Percentiles rank a stretch among this genome's conserved stretches.
These are phyloP conservation scores for Drosophila teissieri DNA, from an alignment of 1,140 invertebrate genomes.

Conservation along the genomic window DNA sequence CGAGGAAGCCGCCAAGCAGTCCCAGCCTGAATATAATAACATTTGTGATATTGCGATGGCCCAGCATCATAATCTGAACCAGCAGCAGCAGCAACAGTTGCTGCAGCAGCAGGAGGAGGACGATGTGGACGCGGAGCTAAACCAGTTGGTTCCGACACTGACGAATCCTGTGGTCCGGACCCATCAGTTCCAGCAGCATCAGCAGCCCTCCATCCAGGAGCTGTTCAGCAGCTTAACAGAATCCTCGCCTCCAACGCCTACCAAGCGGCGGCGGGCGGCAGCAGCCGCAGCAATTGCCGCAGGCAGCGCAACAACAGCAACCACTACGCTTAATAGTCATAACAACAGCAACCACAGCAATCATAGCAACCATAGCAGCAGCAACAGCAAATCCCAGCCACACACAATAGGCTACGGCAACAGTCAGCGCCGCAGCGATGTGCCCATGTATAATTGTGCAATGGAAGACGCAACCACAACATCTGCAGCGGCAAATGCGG, in stretches of 20 bases:
- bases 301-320: slow-evolving; percentile 54
- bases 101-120: slow-evolving; percentile 56
- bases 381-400: slow-evolving; percentile 32
- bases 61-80: slow-evolving; percentile 53
- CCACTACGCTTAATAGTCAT: slow-evolving; percentile 76
- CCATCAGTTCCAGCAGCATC: slow-evolving; percentile 27
- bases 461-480: slow-evolving; percentile 58
- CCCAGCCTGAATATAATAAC: slow-evolving; percentile 78
- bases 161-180: slow-evolving; percentile 68
- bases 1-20: slow-evolving; percentile 75
- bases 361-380: slow-evolving; percentile 28
- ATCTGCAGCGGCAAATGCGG: slow-evolving; percentile 14
- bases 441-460: slow-evolving; percentile 51
- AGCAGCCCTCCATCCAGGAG: slow-evolving; percentile 58
- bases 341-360: slow-evolving; percentile 40
- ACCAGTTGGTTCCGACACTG: slow-evolving; percentile 68
- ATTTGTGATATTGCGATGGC: slow-evolving; percentile 73
- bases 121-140: slow-evolving; percentile 67
- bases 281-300: slow-evolving; percentile 40
- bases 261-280: slow-evolving; percentile 58
- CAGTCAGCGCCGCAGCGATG: slow-evolving; percentile 48
- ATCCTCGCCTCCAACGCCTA: slow-evolving; percentile 67
- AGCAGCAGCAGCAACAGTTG: slow-evolving; percentile 56
- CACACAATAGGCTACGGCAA: slow-evolving; percentile 35
- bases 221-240: slow-evolving; percentile 68